Percentiles rank a stretch among this genome's conserved stretches.
Evolutionary conservation across 2,113 vertebrate species (phyloP).

Genomic region (Dicaeum eximium): DNA sequence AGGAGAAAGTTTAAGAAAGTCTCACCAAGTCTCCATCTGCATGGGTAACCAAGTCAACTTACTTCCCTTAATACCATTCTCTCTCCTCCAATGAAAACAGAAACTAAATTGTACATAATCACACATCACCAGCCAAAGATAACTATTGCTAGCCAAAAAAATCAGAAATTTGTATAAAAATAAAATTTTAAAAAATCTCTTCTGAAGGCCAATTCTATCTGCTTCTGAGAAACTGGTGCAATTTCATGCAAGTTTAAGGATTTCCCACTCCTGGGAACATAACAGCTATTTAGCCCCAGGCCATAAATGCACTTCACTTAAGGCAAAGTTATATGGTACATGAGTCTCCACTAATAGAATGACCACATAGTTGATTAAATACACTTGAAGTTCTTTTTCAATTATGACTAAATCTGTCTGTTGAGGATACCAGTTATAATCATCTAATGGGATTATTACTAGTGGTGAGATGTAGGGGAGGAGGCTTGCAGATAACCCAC

Average conservation of each 20-base stretch:
- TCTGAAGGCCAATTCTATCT: neutral
- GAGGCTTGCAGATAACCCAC: neutral
- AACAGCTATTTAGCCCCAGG: neutral
- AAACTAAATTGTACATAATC: neutral
- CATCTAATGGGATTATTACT: slow-evolving; percentile 39
- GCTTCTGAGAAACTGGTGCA: neutral
- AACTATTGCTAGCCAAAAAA: neutral
- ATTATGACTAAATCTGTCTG: neutral
- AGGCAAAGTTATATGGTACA: neutral
- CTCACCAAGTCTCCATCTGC: neutral
- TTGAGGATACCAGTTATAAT: slow-evolving; percentile 14
- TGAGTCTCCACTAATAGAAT: neutral
- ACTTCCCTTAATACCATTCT: neutral
- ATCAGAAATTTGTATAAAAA: neutral
- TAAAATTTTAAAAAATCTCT: neutral
- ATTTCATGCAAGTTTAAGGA: neutral
- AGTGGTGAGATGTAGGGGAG: neutral
- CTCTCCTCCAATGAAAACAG: neutral
- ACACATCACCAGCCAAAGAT: neutral
- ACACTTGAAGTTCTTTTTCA: neutral
- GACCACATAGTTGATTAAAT: neutral
- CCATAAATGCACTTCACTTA: neutral
- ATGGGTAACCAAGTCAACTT: neutral
- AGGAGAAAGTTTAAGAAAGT: neutral
- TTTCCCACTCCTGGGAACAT: neutral